Evolutionary conservation across 1,140 invertebrate species (phyloP).

Genomic region (Scaptomyza hsui): DNA sequence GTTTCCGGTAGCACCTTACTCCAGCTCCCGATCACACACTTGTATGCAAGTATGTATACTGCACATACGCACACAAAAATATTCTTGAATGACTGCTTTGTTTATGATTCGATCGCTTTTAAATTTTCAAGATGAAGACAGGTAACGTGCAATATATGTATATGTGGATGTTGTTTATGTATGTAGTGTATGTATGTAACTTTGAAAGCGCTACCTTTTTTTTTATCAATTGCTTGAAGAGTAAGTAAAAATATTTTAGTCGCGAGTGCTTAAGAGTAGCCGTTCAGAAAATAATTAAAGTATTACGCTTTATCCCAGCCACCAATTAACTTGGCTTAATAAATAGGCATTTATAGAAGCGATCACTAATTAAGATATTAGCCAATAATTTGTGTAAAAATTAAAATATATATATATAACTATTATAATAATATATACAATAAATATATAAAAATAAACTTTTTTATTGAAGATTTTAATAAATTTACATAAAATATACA

Average conservation of each 20-base stretch:
- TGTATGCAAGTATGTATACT: not conserved
- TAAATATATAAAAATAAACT: no score
- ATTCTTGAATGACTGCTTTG: conserved; percentile 4
- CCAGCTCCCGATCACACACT: not conserved
- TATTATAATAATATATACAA: no score
- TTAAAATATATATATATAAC: no score
- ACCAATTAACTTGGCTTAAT: not conserved
- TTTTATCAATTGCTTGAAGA: not conserved
- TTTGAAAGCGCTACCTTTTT: not conserved
- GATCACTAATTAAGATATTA: not conserved
- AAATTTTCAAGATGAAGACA: conserved; percentile 2
- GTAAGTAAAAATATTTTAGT: not conserved
- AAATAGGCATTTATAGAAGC: not conserved
- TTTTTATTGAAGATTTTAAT: no score
- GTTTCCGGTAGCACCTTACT: conserved; percentile 1
- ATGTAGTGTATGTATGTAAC: conserved; percentile 8
- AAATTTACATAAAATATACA: no score
- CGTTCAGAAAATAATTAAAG: not conserved
- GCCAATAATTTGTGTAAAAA: not conserved
- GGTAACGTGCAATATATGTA: not conserved
- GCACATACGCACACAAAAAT: conserved; percentile 13
- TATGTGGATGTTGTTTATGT: not conserved
- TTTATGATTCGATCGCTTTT: conserved; percentile 10
- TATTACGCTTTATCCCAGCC: not conserved
- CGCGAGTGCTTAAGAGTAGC: not conserved